These are phyloP conservation scores for Campodea augens DNA, from an alignment of 1,140 invertebrate species.

Conservation along the genomic window DNA sequence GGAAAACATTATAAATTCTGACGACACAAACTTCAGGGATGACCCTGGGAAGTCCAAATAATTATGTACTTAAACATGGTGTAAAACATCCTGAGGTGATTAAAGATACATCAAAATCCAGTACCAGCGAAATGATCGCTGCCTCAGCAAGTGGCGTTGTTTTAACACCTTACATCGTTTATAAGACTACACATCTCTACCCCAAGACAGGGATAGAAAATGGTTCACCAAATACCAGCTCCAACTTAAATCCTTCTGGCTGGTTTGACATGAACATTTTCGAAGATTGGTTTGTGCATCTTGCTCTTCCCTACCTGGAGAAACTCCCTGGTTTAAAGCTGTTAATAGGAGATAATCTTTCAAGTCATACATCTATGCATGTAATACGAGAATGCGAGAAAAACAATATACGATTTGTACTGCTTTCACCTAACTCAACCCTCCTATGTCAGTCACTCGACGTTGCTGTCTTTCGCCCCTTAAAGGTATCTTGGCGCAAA, in stretches of 20 bases:
- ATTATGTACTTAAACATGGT: neutral
- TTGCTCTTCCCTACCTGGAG: slow-evolving; percentile 12
- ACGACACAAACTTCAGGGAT: neutral
- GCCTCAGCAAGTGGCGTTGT: slow-evolving; percentile 8
- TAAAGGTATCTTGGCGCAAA: neutral
- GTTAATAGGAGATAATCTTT: slow-evolving; percentile 13
- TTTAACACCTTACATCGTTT: slow-evolving; percentile 18
- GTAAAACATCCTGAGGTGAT: neutral
- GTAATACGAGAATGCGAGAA: neutral
- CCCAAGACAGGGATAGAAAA: slow-evolving; percentile 19
- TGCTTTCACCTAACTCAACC: neutral
- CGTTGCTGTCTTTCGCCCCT: neutral
- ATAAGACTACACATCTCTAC: slow-evolving; percentile 19
- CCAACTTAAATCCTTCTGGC: slow-evolving; percentile 14
- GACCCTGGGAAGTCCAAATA: neutral
- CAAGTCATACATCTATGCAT: neutral
- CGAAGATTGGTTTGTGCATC: slow-evolving; percentile 16
- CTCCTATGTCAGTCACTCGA: neutral
- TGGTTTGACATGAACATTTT: slow-evolving; percentile 19
- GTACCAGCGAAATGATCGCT: neutral
- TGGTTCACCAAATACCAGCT: slow-evolving; percentile 11
- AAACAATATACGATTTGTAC: neutral
- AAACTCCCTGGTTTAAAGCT: slow-evolving; percentile 16
- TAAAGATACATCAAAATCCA: neutral
- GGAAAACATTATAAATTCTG: neutral